Percentiles rank a stretch among this genome's conserved stretches.
Evolutionary conservation across 2,113 vertebrate genomes (phyloP).

Genomic region (Charadrius vociferus): DNA sequence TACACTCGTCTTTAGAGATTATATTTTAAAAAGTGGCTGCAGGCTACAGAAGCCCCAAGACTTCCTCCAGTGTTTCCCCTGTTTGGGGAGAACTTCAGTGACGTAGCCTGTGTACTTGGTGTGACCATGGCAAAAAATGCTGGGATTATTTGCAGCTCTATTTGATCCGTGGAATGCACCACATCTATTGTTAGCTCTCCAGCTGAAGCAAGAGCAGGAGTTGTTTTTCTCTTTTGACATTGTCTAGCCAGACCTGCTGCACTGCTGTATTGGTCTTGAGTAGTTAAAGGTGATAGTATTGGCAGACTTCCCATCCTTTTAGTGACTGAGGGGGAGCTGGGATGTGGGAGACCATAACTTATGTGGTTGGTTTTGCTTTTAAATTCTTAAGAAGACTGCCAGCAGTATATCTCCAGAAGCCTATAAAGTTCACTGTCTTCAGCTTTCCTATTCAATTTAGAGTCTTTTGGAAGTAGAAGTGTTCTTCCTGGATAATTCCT

Average conservation of each 20-base stretch:
- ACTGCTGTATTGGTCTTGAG: neutral
- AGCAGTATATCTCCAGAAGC: neutral
- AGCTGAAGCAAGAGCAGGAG: conserved; percentile 32
- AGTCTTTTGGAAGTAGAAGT: neutral
- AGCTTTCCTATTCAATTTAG: neutral
- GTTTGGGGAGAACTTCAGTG: neutral
- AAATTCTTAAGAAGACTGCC: neutral
- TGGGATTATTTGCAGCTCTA: conserved; percentile 51
- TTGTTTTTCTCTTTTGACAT: conserved; percentile 41
- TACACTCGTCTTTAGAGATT: neutral
- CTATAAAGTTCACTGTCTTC: neutral
- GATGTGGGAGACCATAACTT: neutral
- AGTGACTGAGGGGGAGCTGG: neutral
- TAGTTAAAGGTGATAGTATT: neutral
- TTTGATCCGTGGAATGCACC: conserved; percentile 35
- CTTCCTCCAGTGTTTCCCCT: neutral
- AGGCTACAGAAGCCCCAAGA: neutral
- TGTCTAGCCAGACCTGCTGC: neutral
- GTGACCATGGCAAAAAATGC: neutral
- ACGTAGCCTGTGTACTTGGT: neutral
- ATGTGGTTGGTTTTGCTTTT: neutral
- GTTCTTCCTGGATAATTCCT: neutral
- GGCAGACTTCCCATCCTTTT: neutral
- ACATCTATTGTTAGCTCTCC: conserved; percentile 49
- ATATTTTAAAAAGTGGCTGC: neutral